Evolutionary conservation across 2,797 vertebrate species (phyloP).

Genomic region (Allobates femoralis): DNA sequence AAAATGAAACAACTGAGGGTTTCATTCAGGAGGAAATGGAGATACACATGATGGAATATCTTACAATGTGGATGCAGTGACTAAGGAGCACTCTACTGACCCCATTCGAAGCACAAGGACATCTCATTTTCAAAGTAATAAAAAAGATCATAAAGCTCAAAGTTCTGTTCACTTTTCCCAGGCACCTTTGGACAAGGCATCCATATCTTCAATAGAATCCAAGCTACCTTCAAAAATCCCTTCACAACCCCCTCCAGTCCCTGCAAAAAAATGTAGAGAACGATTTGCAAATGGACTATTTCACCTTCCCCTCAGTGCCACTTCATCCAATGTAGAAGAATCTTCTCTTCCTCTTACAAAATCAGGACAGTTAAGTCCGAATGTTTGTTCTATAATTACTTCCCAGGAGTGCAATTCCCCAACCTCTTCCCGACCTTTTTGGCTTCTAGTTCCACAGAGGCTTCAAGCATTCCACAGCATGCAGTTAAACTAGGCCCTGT

Average conservation of each 20-base stretch:
- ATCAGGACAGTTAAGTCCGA: constrained; percentile 66
- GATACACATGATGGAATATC: constrained; percentile 21
- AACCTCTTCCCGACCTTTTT: constrained; percentile 80
- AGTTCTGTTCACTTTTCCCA: constrained; percentile 66
- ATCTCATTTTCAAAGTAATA: constrained; percentile 70
- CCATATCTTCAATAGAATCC: constrained; percentile 69
- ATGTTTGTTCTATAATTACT: constrained; percentile 66
- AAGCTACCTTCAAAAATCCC: constrained; percentile 85
- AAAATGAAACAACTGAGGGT: constrained; percentile 64
- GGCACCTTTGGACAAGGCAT: constrained; percentile 68
- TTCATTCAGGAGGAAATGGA: constrained; percentile 34
- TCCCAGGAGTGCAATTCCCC: constrained; percentile 77
- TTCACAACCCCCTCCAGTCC: constrained; percentile 93
- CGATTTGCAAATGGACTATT: constrained; percentile 88
- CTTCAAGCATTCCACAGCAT: constrained; percentile 77
- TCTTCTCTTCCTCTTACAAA: constrained; percentile 73
- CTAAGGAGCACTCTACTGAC: constrained; percentile 6
- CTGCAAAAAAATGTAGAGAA: constrained; percentile 93
- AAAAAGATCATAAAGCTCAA: constrained; percentile 68
- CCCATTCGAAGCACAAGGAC: constrained; percentile 62
- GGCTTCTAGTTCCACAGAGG: constrained; percentile 79
- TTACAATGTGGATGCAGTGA: constrained; percentile 19
- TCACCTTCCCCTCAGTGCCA: constrained; percentile 71
- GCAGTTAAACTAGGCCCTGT: constrained; percentile 82
- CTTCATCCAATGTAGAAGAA: constrained; percentile 73